Evolutionary conservation across 2,797 vertebrate species (phyloP).

Genomic region (Ispidina picta): DNA sequence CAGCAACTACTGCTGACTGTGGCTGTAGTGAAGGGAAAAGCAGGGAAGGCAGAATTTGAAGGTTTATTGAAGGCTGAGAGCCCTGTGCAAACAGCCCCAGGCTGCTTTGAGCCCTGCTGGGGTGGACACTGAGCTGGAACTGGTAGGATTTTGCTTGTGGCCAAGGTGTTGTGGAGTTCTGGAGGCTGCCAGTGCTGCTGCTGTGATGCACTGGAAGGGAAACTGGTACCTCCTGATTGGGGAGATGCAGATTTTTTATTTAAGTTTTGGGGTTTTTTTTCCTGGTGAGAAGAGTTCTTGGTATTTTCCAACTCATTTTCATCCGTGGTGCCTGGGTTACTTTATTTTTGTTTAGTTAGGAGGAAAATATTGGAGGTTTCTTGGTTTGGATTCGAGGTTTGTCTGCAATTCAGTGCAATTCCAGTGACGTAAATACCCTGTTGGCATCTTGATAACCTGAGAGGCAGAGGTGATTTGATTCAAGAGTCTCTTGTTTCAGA

Average conservation of each 20-base stretch:
- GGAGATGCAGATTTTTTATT: not conserved
- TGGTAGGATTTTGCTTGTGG: not conserved
- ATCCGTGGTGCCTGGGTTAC: not conserved
- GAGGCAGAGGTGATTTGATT: conserved; percentile 32
- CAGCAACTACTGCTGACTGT: not conserved
- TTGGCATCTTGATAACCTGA: not conserved
- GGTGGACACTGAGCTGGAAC: not conserved
- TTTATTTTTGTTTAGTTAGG: not conserved
- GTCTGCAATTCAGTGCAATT: not conserved
- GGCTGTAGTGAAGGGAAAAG: not conserved
- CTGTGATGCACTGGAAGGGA: not conserved
- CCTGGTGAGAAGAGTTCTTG: not conserved
- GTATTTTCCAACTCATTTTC: not conserved
- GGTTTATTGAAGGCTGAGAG: not conserved
- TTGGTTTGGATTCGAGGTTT: not conserved
- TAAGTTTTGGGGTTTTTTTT: not conserved
- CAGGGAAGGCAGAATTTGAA: not conserved
- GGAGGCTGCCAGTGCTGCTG: not conserved
- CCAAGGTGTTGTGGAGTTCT: not conserved
- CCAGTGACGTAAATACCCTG: conserved; percentile 22
- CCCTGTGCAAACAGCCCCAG: accelerated
- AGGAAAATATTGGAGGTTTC: not conserved
- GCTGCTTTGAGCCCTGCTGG: not conserved
- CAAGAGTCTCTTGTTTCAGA: conserved; percentile 29
- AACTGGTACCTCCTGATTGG: not conserved